Conservation (phyloP, 2,888 invertebrate genomes). For the Hemaris fuciformis region DNA sequence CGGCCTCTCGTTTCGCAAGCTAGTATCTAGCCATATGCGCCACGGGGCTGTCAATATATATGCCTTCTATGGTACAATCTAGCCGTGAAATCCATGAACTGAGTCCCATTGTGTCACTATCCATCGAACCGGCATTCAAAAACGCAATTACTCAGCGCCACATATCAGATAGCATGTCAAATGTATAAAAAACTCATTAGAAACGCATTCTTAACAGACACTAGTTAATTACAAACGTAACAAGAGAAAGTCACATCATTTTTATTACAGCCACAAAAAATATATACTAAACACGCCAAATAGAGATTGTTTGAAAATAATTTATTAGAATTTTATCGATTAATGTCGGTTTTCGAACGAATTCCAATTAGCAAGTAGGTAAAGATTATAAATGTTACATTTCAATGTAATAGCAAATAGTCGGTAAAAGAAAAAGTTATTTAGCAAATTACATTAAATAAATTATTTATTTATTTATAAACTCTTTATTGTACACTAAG, state of each 20-base stretch:
- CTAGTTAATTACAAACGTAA: slow-evolving; percentile 1
- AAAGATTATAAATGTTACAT: background rate
- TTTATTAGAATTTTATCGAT: slow-evolving; percentile 2
- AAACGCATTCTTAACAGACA: slow-evolving; percentile 4
- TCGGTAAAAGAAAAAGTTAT: background rate
- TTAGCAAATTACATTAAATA: too few species aligned
- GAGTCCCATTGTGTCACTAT: slow-evolving; percentile 1
- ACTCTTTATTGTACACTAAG: too few species aligned
- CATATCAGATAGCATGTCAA: slow-evolving; percentile 8
- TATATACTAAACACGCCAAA: background rate
- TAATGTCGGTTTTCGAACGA: background rate
- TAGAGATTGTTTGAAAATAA: background rate
- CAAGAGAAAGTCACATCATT: background rate
- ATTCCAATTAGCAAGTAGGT: background rate
- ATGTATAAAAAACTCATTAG: slow-evolving; percentile 3
- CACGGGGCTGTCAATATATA: too few species aligned
- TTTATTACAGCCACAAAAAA: background rate
- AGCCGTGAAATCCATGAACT: background rate
- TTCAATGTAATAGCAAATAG: background rate
- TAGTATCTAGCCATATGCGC: too few species aligned
- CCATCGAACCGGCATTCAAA: background rate
- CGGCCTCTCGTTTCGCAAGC: too few species aligned
- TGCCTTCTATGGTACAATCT: too few species aligned
- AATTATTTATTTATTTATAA: too few species aligned
- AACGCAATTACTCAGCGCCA: slow-evolving; percentile 2